Evolutionary conservation across 1,140 invertebrate species (phyloP), one percentile per base, ranked within the genome.

Genomic region (Saxidomus purpurata): DNA sequence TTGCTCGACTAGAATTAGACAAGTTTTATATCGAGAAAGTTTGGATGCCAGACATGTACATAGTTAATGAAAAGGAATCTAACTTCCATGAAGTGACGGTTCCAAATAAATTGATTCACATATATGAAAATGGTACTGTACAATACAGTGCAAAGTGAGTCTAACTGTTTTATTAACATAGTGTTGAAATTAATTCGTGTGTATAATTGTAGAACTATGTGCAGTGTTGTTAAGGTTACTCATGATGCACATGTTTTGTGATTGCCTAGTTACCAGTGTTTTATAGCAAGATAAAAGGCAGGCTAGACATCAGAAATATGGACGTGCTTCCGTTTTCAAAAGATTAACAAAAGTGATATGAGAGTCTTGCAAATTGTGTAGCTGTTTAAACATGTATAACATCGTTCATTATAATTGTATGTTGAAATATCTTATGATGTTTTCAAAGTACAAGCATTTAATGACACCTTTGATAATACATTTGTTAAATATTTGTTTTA

Each of bases 41-140:
- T 25, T 97, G 97, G 97, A 96, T 97, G 84, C 97, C 97, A 0
- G 97, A 97, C 92, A 96, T 97, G 0, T 97, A 97, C 93, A 97
- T 97, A 92, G 96, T 97, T 34, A 97, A 97, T 93, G 97, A 97
- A 25, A 97, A 97, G 94, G 96, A 97, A 85, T 97, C 93, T 1
- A 84, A 71, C 38, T 89, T 92, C 31, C 93, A 94, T 69, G 80
- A 92, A 38, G 92, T 95, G 40, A 95, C 94, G 1, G 96, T 97
- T 36, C 96, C 97, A 3, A 97, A 97, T 93, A 97, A 97, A 22
- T 93, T 97, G 28, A 96, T 97, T 80, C 93, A 97, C 84, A 97
- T 97, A 36, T 96, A 97, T 91, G 96, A 96, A 2, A 96, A 97
- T 87, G 97, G 97, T 8, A 95, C 96, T 67, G 96, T 97, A 40